Evolutionary conservation across 1,140 invertebrate species (phyloP).

Genomic region (Manduca sexta): DNA sequence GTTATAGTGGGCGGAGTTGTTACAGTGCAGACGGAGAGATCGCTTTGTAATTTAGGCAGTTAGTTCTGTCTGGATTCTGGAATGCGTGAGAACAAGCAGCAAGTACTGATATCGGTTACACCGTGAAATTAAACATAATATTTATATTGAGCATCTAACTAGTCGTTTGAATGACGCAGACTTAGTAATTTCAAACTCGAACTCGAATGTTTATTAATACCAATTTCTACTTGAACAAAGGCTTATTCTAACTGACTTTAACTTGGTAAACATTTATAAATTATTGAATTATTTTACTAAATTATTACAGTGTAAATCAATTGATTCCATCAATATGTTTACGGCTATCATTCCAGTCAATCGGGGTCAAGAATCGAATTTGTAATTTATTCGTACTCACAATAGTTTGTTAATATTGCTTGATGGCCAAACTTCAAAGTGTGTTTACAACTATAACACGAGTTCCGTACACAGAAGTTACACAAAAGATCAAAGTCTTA

Average conservation of each 20-base stretch:
- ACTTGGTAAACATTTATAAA: too few species aligned
- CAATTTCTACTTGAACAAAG: constrained; percentile 32
- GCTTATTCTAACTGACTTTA: constrained; percentile 7
- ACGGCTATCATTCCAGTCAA: too few species aligned
- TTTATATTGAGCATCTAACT: constrained; percentile 9
- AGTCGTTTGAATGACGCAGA: constrained; percentile 24
- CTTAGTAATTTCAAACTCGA: constrained; percentile 8
- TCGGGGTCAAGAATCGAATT: too few species aligned
- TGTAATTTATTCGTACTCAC: too few species aligned
- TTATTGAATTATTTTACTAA: too few species aligned
- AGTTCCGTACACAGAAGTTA: neutral
- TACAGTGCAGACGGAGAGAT: neutral
- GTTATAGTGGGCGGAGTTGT: neutral
- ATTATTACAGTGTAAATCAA: too few species aligned
- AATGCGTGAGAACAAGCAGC: constrained; percentile 1
- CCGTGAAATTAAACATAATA: constrained; percentile 4
- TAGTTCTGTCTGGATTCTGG: neutral
- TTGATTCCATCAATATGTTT: too few species aligned
- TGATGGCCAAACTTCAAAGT: too few species aligned
- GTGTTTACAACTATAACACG: too few species aligned
- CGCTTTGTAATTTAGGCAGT: neutral
- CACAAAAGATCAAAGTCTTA: neutral
- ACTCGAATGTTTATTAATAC: constrained; percentile 14
- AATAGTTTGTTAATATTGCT: too few species aligned
- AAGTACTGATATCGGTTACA: constrained; percentile 3